Evolutionary conservation across 2,797 vertebrate genomes (phyloP).

Genomic region (Hoplostethus mediterraneus): DNA sequence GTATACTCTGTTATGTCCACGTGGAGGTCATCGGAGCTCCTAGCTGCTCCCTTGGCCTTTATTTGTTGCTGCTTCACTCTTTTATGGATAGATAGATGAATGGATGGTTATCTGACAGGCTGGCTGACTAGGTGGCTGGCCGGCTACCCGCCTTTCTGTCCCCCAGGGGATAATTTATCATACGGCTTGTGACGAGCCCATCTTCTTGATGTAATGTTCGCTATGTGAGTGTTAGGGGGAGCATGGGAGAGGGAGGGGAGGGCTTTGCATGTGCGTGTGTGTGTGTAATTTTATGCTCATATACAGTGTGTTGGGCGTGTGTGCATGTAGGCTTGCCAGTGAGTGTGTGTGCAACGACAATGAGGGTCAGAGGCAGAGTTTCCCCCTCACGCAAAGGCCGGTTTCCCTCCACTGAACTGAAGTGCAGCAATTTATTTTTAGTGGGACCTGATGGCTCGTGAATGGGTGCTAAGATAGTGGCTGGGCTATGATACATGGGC

Average conservation of each 20-base stretch:
- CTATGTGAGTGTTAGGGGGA: background rate
- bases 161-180: background rate
- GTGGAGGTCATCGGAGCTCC: too few relatives aligned
- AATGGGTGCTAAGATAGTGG: conserved; percentile 62
- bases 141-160: too few relatives aligned
- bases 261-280: background rate
- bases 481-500: conserved; percentile 67
- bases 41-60: too few relatives aligned
- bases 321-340: conserved; percentile 11
- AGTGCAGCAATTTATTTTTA: conserved; percentile 76
- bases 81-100: too few relatives aligned
- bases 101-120: too few relatives aligned
- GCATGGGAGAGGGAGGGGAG: background rate
- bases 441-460: conserved; percentile 58
- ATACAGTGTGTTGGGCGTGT: background rate
- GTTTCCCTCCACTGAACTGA: conserved; percentile 77
- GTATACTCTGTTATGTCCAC: too few relatives aligned
- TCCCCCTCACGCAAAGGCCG: conserved; percentile 48
- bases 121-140: too few relatives aligned
- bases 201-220: background rate
- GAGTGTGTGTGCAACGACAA: conserved; percentile 5
- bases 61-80: too few relatives aligned
- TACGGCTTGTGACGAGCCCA: background rate
- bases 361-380: conserved; percentile 45
- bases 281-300: background rate